Evolutionary conservation across 2,113 vertebrate species (phyloP), one percentile per base, ranked within the genome.

Genomic region (Nematolebias whitei): DNA sequence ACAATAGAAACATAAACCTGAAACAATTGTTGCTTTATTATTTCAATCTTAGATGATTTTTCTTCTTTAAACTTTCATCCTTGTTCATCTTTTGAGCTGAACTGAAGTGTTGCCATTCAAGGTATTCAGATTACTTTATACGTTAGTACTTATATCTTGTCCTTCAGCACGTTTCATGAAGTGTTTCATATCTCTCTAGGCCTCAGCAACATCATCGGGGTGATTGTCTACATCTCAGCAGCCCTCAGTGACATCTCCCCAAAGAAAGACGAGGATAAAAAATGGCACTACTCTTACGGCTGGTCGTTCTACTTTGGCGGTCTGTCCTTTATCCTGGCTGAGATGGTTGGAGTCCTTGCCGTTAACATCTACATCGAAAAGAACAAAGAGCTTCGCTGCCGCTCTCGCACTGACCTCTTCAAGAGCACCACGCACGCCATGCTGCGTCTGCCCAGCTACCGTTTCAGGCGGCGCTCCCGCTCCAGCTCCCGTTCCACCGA

Each of bases 281-380:
- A 96, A 78, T 95, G 91, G 93, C 95, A 97, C 85, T 97, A 97
- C 88, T 96, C 95, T 0, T 96, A 97, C 15, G 96, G 96, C 86
- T 97, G 96, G 96, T 96, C 95, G 56, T 97, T 97, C 87, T 97
- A 97, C 90, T 97, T 96, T 4, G 96, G 95, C 0, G 96, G 95
- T 48, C 87, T 97, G 79, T 96, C 95, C n/a, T 97, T 96, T 90
- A 96, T 97, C 84, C 88, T 97, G 85, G 95, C 96, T 0, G 96
- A 97, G 89, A 95, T 95, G 89, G 95, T 97, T n/a, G 96, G 96
- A 2, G 96, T 97, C 41, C 90, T 96, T 20, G 95, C 95, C 0
- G 95, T 97, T 68, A 96, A 97, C 89, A 96, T 96, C 72, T 96
- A 97, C 90, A 96, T 96, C 1, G 95, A 97, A 85, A 94, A 94